Base-by-base conservation (phyloP, 1,140 invertebrate genomes). In the Drosophila pseudoananassae region DNA sequence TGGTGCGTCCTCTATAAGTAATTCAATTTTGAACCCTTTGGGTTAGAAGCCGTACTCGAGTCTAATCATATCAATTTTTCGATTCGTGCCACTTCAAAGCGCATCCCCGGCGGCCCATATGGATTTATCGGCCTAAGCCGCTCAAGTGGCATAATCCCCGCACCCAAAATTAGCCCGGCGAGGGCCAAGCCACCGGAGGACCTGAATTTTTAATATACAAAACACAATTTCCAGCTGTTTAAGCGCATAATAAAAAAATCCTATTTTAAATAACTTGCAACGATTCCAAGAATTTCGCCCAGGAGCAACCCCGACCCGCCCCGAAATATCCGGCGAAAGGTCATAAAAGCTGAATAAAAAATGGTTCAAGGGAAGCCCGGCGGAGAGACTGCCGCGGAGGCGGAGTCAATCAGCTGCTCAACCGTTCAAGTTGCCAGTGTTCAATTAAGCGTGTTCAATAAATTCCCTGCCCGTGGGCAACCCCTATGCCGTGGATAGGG, bases 381-480 rank as follows among this genome's bases (percentile, higher is more conserved):
- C 3, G 10, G 29, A 6, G 17, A 14, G 60, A 5, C 40, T 15
- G 14, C 6, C n/a, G 6, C 40, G 53, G 27, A 43, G 79, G 79
- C 70, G 82, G 72, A 84, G 81, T 85, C 81, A 80, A 84, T 84
- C 81, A 84, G 81, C 72, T 54, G 80, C 59, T 76, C 56, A 52
- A 70, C 63, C 83, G 79, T 88, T 88, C 72, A 79, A 88, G 84
- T 83, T 89, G 65, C 74, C 79, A 83, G 65, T 89, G 83, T 76
- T 88, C 84, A 88, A 88, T 88, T 88, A 88, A 88, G 78, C 83
- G 83, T 88, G 72, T 69, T 61, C 68, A 83, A 88, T 88, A 88
- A 88, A 88, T 89, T 83, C 78, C 54, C 63, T 45, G 45, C 27
- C 43, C 29, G 33, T 31, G 63, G 17, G 45, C 76, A 63, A 85